phyloP scores from a whole-genome alignment of 92 coral and sea anemone species.

The Phenganax subtilis region DNA sequence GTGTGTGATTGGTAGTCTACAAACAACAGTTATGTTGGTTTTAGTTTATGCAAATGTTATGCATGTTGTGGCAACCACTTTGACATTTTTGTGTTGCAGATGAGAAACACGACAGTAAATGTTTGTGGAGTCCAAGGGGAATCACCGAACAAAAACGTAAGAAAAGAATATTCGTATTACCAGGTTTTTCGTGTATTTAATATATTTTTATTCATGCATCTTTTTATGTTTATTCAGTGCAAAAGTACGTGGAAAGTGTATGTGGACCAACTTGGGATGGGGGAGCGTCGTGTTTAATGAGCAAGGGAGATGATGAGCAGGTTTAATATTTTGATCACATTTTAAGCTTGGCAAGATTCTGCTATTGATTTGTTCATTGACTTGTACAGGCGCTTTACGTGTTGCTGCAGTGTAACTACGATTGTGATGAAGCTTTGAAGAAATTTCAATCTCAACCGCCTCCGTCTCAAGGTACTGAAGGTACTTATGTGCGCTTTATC shows the following conservation, averaged over 20 bases:
- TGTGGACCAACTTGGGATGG: slow-evolving; percentile 62
- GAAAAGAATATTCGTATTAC: slow-evolving; percentile 15
- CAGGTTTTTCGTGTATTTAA: not conserved
- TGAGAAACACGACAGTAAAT: slow-evolving; percentile 60
- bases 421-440: slow-evolving; percentile 72
- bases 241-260: slow-evolving; percentile 66
- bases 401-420: slow-evolving; percentile 81
- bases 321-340: slow-evolving; percentile 28
- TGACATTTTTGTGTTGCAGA: slow-evolving; percentile 31
- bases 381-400: slow-evolving; percentile 73
- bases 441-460: slow-evolving; percentile 71
- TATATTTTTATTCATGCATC: not conserved
- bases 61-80: not conserved
- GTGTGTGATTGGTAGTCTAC: too few relatives aligned
- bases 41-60: too few relatives aligned
- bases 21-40: too few relatives aligned
- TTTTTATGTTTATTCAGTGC: slow-evolving; percentile 52
- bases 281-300: slow-evolving; percentile 53
- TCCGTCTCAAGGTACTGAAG: slow-evolving; percentile 84
- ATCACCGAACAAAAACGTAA: slow-evolving; percentile 77
- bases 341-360: not conserved
- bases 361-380: not conserved
- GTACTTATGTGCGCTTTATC: not conserved
- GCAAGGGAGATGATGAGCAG: slow-evolving; percentile 89
- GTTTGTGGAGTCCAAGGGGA: slow-evolving; percentile 89